Evolutionary conservation across 1,140 invertebrate species (phyloP).

Genomic region (Calephelis virginiensis): DNA sequence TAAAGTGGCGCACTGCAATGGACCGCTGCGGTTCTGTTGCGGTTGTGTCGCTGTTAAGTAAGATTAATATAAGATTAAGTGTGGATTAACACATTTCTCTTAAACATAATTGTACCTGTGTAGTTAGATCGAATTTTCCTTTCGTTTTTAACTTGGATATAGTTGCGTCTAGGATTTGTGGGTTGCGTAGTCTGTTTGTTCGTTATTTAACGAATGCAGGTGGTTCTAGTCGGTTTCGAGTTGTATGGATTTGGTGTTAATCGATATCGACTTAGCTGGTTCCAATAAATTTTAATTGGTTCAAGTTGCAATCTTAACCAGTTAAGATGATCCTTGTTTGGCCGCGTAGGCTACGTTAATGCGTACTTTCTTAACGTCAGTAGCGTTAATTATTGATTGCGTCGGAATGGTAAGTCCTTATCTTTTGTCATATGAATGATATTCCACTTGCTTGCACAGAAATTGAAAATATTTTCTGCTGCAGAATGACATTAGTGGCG

Average conservation of each 20-base stretch:
- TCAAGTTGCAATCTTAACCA: too few relatives aligned
- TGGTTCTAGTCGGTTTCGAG: slow-evolving; percentile 9
- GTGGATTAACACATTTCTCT: slow-evolving; percentile 56
- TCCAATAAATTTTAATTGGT: too few relatives aligned
- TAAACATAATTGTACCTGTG: slow-evolving; percentile 70
- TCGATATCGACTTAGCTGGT: too few relatives aligned
- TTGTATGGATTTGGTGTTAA: not conserved
- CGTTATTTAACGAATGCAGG: not conserved
- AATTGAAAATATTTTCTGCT: too few relatives aligned
- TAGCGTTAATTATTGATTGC: too few relatives aligned
- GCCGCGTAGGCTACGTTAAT: too few relatives aligned
- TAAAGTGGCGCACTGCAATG: slow-evolving; percentile 29
- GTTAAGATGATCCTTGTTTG: too few relatives aligned
- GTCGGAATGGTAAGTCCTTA: too few relatives aligned
- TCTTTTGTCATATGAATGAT: too few relatives aligned
- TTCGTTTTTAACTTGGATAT: slow-evolving; percentile 52
- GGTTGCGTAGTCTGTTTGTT: slow-evolving; percentile 3
- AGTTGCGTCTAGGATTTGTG: slow-evolving; percentile 41
- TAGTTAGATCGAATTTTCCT: slow-evolving; percentile 73
- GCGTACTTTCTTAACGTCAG: too few relatives aligned
- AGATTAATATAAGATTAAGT: slow-evolving; percentile 67
- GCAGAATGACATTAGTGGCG: too few relatives aligned
- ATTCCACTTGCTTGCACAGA: too few relatives aligned
- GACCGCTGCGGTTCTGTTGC: slow-evolving; percentile 25
- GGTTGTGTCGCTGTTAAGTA: slow-evolving; percentile 46